phyloP scores from a whole-genome alignment of 2,797 vertebrate species.

The Smutsia temminckii region DNA sequence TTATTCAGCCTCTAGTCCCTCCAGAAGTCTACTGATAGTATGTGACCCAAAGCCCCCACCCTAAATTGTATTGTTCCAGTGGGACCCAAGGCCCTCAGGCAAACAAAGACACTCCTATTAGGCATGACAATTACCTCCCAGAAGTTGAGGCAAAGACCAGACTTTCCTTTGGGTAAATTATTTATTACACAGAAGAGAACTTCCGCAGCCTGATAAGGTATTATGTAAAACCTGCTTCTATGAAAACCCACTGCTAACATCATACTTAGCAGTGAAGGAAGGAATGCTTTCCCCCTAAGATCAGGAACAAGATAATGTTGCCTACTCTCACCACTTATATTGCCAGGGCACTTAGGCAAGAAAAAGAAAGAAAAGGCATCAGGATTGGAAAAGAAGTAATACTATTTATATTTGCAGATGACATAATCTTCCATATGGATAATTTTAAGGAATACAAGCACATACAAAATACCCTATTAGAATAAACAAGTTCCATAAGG shows the following conservation, averaged over 20 bases:
- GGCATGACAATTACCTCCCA: background rate
- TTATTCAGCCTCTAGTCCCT: background rate
- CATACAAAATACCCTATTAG: background rate
- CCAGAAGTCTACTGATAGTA: background rate
- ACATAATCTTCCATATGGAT: background rate
- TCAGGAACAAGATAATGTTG: background rate
- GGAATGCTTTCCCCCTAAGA: background rate
- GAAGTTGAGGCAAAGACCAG: background rate
- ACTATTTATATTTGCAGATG: background rate
- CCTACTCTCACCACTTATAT: background rate
- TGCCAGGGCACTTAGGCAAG: background rate
- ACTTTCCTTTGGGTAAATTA: background rate
- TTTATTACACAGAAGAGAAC: background rate
- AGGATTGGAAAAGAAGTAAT: background rate
- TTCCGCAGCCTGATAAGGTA: background rate
- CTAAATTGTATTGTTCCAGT: background rate
- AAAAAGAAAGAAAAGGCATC: background rate
- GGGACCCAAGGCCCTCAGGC: background rate
- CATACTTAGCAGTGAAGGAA: background rate
- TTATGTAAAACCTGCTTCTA: background rate
- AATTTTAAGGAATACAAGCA: background rate
- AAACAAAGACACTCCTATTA: background rate
- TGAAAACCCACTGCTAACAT: background rate
- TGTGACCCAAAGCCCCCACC: background rate
- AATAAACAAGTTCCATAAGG: background rate